Percentiles rank a stretch among this genome's conserved stretches.
phyloP scores from a whole-genome alignment of 2,113 vertebrate genomes.

The Myrmecobius fasciatus region DNA sequence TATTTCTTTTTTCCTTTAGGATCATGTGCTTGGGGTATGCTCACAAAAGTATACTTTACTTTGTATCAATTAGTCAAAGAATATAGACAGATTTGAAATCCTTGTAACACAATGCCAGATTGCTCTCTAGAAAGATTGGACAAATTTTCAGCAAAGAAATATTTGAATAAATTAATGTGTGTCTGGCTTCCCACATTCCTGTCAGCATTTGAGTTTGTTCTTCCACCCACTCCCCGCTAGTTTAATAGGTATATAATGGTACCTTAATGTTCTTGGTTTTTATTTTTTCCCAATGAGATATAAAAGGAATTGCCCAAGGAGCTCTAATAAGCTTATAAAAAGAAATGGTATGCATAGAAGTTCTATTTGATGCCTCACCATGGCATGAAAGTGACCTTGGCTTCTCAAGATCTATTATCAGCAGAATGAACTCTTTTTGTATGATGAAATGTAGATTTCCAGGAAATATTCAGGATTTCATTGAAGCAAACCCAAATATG shows the following conservation, averaged over 20 bases:
- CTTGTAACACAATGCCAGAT: neutral
- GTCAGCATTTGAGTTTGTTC: neutral
- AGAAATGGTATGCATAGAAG: neutral
- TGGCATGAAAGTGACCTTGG: neutral
- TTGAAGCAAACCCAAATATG: neutral
- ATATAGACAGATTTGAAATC: neutral
- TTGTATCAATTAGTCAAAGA: neutral
- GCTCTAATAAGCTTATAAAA: neutral
- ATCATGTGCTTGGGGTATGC: neutral
- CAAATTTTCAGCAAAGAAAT: neutral
- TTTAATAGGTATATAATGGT: neutral
- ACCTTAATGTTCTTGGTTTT: neutral
- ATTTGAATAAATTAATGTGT: neutral
- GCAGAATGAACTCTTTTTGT: neutral
- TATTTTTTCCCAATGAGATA: neutral
- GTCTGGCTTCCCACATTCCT: neutral
- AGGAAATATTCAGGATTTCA: neutral
- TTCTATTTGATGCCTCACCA: neutral
- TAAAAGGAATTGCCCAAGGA: neutral
- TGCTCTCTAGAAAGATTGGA: neutral
- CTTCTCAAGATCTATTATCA: neutral
- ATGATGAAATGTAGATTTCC: neutral
- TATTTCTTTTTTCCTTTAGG: neutral
- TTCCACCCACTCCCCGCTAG: neutral
- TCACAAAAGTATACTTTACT: neutral